A percentile compares a stretch with the other conserved stretches of the same genome.
Evolutionary conservation across 2,113 vertebrate species (phyloP).

Genomic region (Lepisosteus osseus): DNA sequence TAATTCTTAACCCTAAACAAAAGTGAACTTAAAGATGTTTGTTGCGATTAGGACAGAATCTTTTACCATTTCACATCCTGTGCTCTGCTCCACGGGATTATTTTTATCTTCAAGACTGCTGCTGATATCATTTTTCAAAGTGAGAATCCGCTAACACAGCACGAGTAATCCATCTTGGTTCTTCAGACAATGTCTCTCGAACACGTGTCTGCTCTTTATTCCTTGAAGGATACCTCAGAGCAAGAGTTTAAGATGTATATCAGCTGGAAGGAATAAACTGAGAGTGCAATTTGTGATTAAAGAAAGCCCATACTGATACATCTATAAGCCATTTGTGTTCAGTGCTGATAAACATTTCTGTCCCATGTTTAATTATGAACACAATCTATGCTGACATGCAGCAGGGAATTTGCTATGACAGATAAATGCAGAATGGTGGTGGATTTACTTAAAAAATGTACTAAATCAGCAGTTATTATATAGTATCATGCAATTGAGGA

Average conservation of each 20-base stretch:
- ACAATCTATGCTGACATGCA: slow-evolving; percentile 42
- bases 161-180: slow-evolving; percentile 72
- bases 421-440: slow-evolving; percentile 37
- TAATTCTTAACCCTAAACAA: slow-evolving; percentile 37
- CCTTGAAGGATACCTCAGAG: slow-evolving; percentile 60
- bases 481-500: slow-evolving; percentile 31
- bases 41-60: slow-evolving; percentile 54
- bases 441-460: slow-evolving; percentile 47
- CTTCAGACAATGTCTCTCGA: slow-evolving; percentile 61
- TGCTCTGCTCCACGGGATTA: slow-evolving; percentile 54
- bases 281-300: slow-evolving; percentile 61
- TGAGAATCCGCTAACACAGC: slow-evolving; percentile 63
- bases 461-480: slow-evolving; percentile 31
- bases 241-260: slow-evolving; percentile 57
- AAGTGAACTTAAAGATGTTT: slow-evolving; percentile 57
- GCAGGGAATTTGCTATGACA: slow-evolving; percentile 39
- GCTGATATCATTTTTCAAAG: slow-evolving; percentile 73
- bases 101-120: slow-evolving; percentile 62
- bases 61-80: slow-evolving; percentile 41
- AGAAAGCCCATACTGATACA: slow-evolving; percentile 47
- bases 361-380: slow-evolving; percentile 53
- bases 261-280: slow-evolving; percentile 47
- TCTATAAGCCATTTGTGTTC: slow-evolving; percentile 31
- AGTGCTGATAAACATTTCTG: slow-evolving; percentile 39
- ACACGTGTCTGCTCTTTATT: slow-evolving; percentile 67